A percentile compares a stretch with the other conserved stretches of the same genome.
phyloP scores from a whole-genome alignment of 2,888 invertebrate species.

The Pemphredon lugubris region DNA sequence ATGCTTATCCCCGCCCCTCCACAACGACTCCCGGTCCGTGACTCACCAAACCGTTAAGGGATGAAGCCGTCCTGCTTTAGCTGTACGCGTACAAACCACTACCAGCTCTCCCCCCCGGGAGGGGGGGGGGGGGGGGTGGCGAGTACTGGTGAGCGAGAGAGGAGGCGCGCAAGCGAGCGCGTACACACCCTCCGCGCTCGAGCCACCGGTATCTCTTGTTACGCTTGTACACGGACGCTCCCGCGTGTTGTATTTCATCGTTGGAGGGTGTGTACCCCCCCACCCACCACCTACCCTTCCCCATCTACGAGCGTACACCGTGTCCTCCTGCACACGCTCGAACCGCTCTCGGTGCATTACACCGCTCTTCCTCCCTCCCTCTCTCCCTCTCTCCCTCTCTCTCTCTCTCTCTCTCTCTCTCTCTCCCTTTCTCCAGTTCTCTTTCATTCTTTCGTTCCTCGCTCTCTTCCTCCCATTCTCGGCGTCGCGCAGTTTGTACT shows the following conservation, averaged over 20 bases:
- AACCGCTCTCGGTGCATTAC: slow-evolving; percentile 37
- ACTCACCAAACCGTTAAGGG: slow-evolving; percentile 80
- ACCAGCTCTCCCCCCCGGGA: slow-evolving; percentile 8
- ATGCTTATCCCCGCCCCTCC: slow-evolving; percentile 73
- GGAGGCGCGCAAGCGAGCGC: slow-evolving; percentile 37
- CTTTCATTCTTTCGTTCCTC: background rate
- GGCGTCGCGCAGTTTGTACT: slow-evolving; percentile 23
- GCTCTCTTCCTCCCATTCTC: background rate
- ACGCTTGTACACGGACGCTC: slow-evolving; percentile 20
- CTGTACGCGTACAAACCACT: slow-evolving; percentile 59
- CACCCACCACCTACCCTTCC: background rate
- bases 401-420: slow-evolving; percentile 10
- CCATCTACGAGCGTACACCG: background rate
- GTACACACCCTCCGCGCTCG: slow-evolving; percentile 28
- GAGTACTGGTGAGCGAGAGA: too few species aligned
- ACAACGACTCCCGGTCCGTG: slow-evolving; percentile 69
- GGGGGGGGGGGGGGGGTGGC: too few species aligned
- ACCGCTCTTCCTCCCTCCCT: slow-evolving; percentile 7
- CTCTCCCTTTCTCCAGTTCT: slow-evolving; percentile 12
- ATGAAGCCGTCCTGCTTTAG: slow-evolving; percentile 76
- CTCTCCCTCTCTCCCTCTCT: background rate
- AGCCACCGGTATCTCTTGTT: slow-evolving; percentile 48
- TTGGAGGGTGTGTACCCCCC: background rate
- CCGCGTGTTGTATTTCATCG: slow-evolving; percentile 45
- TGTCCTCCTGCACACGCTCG: background rate